Evolutionary conservation across 2,113 vertebrate genomes (phyloP).

Genomic region (Percina caprodes): DNA sequence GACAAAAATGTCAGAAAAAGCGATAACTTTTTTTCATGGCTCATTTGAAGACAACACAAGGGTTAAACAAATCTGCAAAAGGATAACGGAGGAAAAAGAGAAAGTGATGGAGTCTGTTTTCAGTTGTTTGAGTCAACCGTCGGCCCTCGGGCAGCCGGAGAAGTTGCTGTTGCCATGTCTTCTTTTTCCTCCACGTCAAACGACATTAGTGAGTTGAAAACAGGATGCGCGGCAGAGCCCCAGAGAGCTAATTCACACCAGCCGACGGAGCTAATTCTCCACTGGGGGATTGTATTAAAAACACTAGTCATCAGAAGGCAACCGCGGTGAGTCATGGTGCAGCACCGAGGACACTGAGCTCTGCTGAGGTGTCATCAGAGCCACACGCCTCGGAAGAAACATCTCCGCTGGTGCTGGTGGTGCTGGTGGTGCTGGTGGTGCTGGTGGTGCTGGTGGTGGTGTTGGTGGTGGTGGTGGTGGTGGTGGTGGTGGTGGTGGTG

Average conservation of each 20-base stretch:
- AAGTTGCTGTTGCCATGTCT: neutral
- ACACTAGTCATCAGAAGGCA: conserved; percentile 38
- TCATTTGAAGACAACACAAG: too few species aligned
- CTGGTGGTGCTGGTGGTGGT: too few species aligned
- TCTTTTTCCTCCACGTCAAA: neutral
- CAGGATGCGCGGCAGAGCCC: neutral
- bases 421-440: too few species aligned
- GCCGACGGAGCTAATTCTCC: conserved; percentile 4
- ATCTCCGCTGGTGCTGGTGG: neutral
- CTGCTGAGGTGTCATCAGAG: conserved; percentile 30
- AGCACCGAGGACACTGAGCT: conserved; percentile 19
- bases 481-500: too few species aligned
- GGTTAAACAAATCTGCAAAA: neutral
- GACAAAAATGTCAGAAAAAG: too few species aligned
- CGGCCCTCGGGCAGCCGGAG: neutral
- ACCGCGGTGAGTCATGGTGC: conserved; percentile 18
- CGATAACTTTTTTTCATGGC: too few species aligned
- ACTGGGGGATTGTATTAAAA: neutral
- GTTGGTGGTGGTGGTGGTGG: neutral
- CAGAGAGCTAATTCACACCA: conserved; percentile 21
- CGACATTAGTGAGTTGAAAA: neutral
- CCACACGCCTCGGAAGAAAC: conserved; percentile 35
- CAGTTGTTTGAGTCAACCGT: neutral
- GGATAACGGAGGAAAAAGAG: neutral
- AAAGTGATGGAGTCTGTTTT: neutral